Base-by-base conservation (phyloP, 2,888 invertebrate species). In the Clivina fossor region DNA sequence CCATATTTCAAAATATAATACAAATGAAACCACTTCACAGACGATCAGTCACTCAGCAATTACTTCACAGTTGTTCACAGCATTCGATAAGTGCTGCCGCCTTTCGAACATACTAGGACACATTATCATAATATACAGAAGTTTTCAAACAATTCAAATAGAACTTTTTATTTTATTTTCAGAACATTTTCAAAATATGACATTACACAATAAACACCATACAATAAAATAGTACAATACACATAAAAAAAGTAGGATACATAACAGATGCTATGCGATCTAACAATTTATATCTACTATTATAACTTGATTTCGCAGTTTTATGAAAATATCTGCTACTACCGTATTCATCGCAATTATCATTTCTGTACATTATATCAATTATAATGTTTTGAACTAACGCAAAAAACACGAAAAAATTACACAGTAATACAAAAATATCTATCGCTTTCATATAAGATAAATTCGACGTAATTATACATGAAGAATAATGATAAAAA, bases 361-460 rank as follows among this genome's bases (percentile, higher is more conserved):
- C 44, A 44, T 22, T 44, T 15, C 44, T n/a, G n/a, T n/a, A n/a
- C n/a, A n/a, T 44, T 24, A 53, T 16, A 53, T 53, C 53, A 26
- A 53, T 44, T 15, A 63, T 11, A 9, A 64, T 37, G 20, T 62
- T 65, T 60, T 64, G 62, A 19, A 63, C 20, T 13, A 65, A 38
- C 2, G 62, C 56, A n/a, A 62, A n/a, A 35, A 63, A 13, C 9
- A 60, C 58, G 57, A 65, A 66, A 13, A 50, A 16, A 30, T 59
- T 49, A 44, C 61, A 62, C 15, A 63, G 40, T 16, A 63, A 57
- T n/a, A 63, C 46, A 44, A 64, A 66, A 18, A 64, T 55, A 40
- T 68, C 66, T 5, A 65, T 32, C 0, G 64, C 62, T 58, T 65
- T 67, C 24, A 66, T 56, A 51, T 61, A 63, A 3, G 60, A 47